phyloP scores from a whole-genome alignment of 2,113 vertebrate species.

The Noctilio leporinus region DNA sequence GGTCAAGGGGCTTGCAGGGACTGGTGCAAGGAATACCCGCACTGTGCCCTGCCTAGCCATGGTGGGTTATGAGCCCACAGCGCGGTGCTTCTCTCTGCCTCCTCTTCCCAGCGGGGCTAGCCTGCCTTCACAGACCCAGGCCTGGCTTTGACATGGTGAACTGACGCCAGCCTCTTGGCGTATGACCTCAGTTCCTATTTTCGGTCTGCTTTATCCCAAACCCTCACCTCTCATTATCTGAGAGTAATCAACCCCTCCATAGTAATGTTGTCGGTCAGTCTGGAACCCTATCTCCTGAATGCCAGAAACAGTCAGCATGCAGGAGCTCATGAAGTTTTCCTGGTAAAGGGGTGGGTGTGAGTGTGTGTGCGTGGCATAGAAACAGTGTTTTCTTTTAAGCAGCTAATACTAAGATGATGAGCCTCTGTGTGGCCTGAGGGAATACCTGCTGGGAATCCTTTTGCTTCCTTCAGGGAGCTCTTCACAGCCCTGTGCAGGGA shows the following conservation, averaged over 20 bases:
- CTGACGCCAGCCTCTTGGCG: not conserved
- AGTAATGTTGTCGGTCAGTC: not conserved
- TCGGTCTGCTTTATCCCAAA: not conserved
- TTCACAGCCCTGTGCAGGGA: not conserved
- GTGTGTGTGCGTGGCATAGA: too few relatives aligned
- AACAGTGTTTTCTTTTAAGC: not conserved
- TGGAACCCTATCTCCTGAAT: not conserved
- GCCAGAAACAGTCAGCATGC: not conserved
- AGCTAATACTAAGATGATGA: not conserved
- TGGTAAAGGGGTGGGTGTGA: not conserved
- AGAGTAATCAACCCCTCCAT: not conserved
- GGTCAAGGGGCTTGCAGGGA: not conserved
- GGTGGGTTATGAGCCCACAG: not conserved
- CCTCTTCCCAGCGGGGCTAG: rapidly evolving
- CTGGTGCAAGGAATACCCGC: too few relatives aligned
- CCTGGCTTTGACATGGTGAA: not conserved
- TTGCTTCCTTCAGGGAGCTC: not conserved
- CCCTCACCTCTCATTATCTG: not conserved
- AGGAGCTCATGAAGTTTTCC: not conserved
- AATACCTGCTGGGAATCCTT: not conserved
- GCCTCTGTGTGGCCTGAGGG: not conserved
- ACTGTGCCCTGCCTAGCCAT: not conserved
- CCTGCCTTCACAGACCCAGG: not conserved
- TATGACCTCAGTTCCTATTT: not conserved
- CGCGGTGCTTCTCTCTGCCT: rapidly evolving